Evolutionary conservation across 2,888 invertebrate species (phyloP).

Genomic region (Heliconius erato): DNA sequence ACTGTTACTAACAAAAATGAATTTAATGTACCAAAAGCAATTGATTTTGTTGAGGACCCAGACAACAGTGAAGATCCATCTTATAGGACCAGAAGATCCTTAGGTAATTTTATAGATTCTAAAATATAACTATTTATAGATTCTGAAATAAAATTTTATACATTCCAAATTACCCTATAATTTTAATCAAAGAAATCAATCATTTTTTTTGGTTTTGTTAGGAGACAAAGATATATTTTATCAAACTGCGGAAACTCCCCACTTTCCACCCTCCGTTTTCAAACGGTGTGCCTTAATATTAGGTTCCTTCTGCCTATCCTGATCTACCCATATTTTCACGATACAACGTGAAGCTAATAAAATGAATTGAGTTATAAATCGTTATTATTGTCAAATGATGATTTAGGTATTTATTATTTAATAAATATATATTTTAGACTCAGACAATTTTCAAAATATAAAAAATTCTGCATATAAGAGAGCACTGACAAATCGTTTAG

Average conservation of each 20-base stretch:
- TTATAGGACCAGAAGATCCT: constrained; percentile 71
- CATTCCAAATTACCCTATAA: too few relatives aligned
- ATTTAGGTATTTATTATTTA: too few relatives aligned
- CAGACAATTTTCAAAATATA: constrained; percentile 61
- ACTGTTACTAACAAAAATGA: constrained; percentile 21
- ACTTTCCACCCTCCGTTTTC: too few relatives aligned
- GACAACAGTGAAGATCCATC: constrained; percentile 55
- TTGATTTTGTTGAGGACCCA: constrained; percentile 53
- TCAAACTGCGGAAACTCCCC: too few relatives aligned
- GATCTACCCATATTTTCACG: too few relatives aligned
- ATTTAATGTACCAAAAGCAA: constrained; percentile 28
- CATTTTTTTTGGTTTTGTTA: too few relatives aligned
- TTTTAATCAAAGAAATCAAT: too few relatives aligned
- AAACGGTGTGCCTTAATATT: too few relatives aligned
- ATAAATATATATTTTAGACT: constrained; percentile 58
- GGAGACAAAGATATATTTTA: too few relatives aligned
- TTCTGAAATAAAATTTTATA: too few relatives aligned
- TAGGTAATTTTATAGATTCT: constrained; percentile 59
- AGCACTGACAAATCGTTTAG: constrained; percentile 64
- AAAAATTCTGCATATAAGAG: constrained; percentile 69
- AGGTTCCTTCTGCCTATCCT: too few relatives aligned
- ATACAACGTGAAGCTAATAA: not conserved
- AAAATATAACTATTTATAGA: not conserved
- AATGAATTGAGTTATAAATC: not conserved
- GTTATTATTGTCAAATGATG: too few relatives aligned